A percentile compares a stretch with the other conserved stretches of the same genome.
Evolutionary conservation across 1,140 invertebrate genomes (phyloP).

Genomic region (Trialeurodes vaporariorum): DNA sequence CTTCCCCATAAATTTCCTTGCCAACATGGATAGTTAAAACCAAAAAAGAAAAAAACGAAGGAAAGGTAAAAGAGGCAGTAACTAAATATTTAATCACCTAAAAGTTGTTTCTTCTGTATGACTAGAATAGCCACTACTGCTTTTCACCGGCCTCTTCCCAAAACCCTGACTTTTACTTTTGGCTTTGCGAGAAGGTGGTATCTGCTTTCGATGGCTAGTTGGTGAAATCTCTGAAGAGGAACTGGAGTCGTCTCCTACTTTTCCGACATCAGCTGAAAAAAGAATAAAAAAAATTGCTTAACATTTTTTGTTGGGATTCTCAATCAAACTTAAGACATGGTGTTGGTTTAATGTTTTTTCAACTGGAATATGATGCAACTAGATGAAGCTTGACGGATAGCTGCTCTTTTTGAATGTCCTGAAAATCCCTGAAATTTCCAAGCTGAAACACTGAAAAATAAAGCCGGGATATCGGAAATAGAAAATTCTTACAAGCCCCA

Average conservation of each 20-base stretch:
- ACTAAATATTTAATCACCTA: constrained; percentile 44
- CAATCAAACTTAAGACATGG: background rate
- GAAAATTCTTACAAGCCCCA: too few species aligned
- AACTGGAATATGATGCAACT: background rate
- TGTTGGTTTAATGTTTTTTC: background rate
- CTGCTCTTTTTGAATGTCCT: background rate
- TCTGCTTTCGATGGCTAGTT: constrained; percentile 47
- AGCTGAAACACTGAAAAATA: too few species aligned
- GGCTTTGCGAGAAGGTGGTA: constrained; percentile 44
- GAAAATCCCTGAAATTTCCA: too few species aligned
- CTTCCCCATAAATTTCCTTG: background rate
- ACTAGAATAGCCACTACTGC: constrained; percentile 60
- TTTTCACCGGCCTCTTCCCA: constrained; percentile 51
- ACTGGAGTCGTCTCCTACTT: constrained; percentile 50
- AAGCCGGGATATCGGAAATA: too few species aligned
- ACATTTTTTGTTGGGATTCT: background rate
- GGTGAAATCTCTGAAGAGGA: constrained; percentile 58
- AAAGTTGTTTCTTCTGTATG: constrained; percentile 72
- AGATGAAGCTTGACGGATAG: constrained; percentile 6
- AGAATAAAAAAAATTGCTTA: constrained; percentile 6
- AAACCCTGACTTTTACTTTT: constrained; percentile 43
- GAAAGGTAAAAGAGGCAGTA: too few species aligned
- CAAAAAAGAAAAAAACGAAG: too few species aligned
- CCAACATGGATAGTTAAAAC: background rate
- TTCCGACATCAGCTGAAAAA: constrained; percentile 8